A percentile compares a stretch with the other conserved stretches of the same genome.
phyloP scores from a whole-genome alignment of 2,113 vertebrate genomes.

The Gasterosteus nipponicus region DNA sequence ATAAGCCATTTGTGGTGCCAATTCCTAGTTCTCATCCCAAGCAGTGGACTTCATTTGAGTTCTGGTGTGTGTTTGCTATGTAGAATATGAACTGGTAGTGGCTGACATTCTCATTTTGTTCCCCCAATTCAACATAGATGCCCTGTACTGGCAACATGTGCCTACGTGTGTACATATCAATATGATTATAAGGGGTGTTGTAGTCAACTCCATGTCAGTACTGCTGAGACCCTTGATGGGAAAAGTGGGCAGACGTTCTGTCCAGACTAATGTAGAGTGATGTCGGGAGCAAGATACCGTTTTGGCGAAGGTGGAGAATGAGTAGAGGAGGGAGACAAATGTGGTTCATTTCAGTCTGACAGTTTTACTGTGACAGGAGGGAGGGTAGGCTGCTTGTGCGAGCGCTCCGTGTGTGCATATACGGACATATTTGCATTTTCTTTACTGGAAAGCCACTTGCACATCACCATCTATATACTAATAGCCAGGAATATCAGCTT shows the following conservation, averaged over 20 bases:
- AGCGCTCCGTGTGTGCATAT: conserved; percentile 16
- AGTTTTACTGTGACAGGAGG: conserved; percentile 11
- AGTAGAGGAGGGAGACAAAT: conserved; percentile 12
- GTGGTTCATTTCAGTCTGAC: conserved; percentile 22
- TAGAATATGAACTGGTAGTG: not conserved
- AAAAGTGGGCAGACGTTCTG: conserved; percentile 11
- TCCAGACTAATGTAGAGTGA: conserved; percentile 11
- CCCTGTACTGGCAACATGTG: not conserved
- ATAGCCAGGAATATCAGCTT: conserved; percentile 12
- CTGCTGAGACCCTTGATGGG: conserved; percentile 30
- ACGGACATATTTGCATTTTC: conserved; percentile 63
- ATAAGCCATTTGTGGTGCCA: not conserved
- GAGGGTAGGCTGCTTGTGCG: not conserved
- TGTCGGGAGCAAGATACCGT: not conserved
- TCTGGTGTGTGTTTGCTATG: not conserved
- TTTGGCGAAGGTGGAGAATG: conserved; percentile 4
- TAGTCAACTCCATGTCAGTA: conserved; percentile 6
- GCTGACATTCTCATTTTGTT: conserved; percentile 30
- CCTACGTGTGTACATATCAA: not conserved
- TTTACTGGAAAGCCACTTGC: conserved; percentile 35
- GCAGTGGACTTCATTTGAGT: conserved; percentile 26
- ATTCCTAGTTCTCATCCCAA: conserved; percentile 5
- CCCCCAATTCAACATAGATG: conserved; percentile 2
- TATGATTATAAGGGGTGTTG: conserved; percentile 1
- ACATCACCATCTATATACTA: conserved; percentile 24